Evolutionary conservation across 2,888 invertebrate genomes (phyloP).

Genomic region (Elysia crispata): DNA sequence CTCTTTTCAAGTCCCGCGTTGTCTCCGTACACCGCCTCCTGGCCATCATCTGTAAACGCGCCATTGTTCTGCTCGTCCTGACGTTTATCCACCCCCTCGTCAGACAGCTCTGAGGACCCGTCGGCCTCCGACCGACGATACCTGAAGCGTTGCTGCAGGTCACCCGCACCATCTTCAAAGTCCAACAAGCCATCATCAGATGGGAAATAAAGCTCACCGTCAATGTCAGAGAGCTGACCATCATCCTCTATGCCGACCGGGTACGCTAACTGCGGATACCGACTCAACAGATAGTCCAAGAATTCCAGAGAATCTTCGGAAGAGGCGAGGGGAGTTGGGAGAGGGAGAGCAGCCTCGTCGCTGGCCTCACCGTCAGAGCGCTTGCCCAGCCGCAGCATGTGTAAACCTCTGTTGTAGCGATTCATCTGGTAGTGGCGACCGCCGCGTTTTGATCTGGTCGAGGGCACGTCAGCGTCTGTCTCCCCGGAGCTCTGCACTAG

Average conservation of each 20-base stretch:
- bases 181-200: background rate
- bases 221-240: background rate
- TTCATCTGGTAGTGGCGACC: conserved; percentile 36
- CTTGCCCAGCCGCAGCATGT: conserved; percentile 42
- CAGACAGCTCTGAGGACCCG: no score
- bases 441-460: background rate
- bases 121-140: no score
- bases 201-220: background rate
- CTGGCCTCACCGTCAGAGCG: background rate
- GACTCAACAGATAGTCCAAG: background rate
- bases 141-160: background rate
- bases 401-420: conserved; percentile 29
- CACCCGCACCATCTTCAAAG: background rate
- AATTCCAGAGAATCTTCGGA: background rate
- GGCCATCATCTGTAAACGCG: background rate
- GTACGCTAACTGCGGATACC: background rate
- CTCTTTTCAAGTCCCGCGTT: conserved; percentile 54
- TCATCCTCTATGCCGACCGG: background rate
- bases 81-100: background rate
- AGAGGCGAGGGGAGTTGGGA: background rate
- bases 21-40: background rate
- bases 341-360: background rate
- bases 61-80: background rate
- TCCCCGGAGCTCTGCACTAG: no score
- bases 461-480: background rate